These are phyloP conservation scores for Odontomyia ornata DNA, from an alignment of 2,888 invertebrate species.

Conservation along the genomic window DNA sequence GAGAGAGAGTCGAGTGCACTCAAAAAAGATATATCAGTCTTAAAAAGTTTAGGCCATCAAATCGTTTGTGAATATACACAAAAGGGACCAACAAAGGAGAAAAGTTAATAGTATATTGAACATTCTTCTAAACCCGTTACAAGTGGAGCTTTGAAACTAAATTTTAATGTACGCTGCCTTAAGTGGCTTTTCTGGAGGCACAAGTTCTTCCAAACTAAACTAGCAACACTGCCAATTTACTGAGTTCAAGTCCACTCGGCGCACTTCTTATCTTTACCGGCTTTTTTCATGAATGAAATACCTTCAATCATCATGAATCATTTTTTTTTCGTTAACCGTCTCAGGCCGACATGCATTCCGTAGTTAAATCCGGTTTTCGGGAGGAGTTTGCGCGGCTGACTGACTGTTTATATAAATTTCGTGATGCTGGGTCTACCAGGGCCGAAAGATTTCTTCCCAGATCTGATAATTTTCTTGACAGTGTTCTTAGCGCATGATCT, in stretches of 20 bases:
- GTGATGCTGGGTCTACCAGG: not conserved
- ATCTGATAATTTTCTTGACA: not conserved
- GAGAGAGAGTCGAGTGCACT: no score
- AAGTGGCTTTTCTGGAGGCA: no score
- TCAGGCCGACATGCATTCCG: not conserved
- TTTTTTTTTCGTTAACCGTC: constrained; percentile 9
- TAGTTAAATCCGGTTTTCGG: not conserved
- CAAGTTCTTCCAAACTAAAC: no score
- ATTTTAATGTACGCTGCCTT: no score
- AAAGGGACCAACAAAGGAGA: no score
- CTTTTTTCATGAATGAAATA: constrained; percentile 36
- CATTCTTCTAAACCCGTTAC: no score
- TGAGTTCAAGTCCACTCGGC: not conserved
- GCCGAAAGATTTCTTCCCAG: not conserved
- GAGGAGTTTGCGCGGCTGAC: constrained; percentile 7
- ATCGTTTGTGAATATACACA: no score
- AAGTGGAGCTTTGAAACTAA: no score
- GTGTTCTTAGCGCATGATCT: constrained; percentile 33
- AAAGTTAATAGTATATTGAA: no score
- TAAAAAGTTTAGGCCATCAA: no score
- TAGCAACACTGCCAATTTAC: not conserved
- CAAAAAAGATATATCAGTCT: no score
- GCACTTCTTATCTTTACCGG: constrained; percentile 16
- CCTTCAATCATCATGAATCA: constrained; percentile 33
- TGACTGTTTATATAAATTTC: not conserved